Base-by-base conservation (phyloP, 2,888 invertebrate genomes). In the Cyclophora punctaria region DNA sequence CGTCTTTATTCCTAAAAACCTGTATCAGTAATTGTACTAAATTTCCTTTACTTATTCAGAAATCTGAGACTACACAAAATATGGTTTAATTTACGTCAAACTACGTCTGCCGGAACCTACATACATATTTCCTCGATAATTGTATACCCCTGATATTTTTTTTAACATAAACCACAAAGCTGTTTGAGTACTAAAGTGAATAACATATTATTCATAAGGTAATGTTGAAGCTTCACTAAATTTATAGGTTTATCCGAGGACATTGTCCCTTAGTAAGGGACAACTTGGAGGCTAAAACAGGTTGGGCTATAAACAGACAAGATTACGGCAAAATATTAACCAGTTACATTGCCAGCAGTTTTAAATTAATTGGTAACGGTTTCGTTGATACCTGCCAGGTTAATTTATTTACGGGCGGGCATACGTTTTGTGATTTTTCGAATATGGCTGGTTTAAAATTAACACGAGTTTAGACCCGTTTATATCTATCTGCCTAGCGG, bases 201-300 rank as follows among this genome's bases (percentile, higher is more conserved):
- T 44, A 40, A 47, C 49, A 41, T 50, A 20, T 49, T 48, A 51
- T 51, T 51, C 54, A 48, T 51, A 46, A 45, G 54, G 41, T 45
- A 5, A 51, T 49, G 45, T 51, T 54, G 54, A 4, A 51, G 54
- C 44, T 50, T 7, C 48, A 50, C 50, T 34, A 45, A 51, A 53
- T 53, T 53, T 53, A 53, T 53, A 48, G 51, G 40, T 6, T 46
- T 5, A 48, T 48, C 43, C 33, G 40, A 20, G 20, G 20, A 41
- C 7, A 35, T 41, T 43, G 35, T 44, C 54, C 54, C 55, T 55
- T 52, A 55, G 48, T 55, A 55, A 52, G 55, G 52, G 55, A 48
- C 49, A 46, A 43, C 48, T 48, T 4, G 1, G 37, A 5, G 37
- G 5, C 37, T 4, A 37, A 37, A 37, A 37, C 37, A 5, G 37